Evolutionary conservation across 2,888 invertebrate species (phyloP).

Genomic region (Gastracanthus pulcherrimus): DNA sequence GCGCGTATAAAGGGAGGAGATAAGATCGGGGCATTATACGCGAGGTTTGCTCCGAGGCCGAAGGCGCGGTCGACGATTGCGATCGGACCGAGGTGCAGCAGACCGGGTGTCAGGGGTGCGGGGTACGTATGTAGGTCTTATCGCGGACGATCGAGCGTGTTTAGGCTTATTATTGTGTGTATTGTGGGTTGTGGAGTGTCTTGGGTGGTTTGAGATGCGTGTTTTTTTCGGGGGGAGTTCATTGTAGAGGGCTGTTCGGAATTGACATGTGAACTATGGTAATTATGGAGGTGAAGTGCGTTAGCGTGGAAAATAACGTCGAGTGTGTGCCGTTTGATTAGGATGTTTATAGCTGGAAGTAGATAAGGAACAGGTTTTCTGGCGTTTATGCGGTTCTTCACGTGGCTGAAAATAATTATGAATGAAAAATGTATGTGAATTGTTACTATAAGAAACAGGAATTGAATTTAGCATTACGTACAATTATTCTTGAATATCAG

Average conservation of each 20-base stretch:
- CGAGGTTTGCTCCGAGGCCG: not conserved
- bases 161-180: not conserved
- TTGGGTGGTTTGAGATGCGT: too few species aligned
- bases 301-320: too few species aligned
- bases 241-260: not conserved
- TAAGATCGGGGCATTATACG: constrained; percentile 14
- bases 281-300: not conserved
- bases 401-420: too few species aligned
- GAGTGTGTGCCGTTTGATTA: too few species aligned
- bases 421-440: too few species aligned
- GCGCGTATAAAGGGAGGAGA: not conserved
- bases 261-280: not conserved
- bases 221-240: not conserved
- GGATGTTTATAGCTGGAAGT: not conserved
- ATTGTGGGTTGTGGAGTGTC: too few species aligned
- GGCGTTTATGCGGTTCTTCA: not conserved
- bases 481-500: too few species aligned
- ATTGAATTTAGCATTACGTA: too few species aligned
- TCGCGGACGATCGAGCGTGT: not conserved
- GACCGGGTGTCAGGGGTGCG: not conserved
- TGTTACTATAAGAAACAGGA: too few species aligned
- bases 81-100: not conserved
- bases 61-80: too few species aligned
- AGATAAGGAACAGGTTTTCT: not conserved
- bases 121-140: not conserved